Base-by-base conservation (phyloP, 2,888 invertebrate genomes). In the Lypha dubia region DNA sequence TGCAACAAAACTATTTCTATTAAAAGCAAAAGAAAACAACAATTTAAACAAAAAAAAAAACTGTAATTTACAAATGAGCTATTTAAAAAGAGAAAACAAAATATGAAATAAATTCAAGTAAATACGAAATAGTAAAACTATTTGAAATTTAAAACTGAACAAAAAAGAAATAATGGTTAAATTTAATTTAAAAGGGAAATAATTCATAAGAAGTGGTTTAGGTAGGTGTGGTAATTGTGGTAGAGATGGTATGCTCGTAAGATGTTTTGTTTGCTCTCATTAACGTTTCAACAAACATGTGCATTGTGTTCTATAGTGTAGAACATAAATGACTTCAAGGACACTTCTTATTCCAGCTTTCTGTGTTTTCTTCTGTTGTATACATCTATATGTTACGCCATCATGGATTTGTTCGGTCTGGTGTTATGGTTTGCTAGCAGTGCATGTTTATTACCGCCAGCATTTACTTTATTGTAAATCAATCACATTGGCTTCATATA, bases 401-500 rank as follows among this genome's bases (percentile, higher is more conserved):
- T 8, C 13, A 22, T 13, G 24, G 15, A 1, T 53, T 11, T 53
- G n/a, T 53, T 53, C 20, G 49, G 20, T 49, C 9, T 22, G 51
- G 11, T 28, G 13, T 15, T 13, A 15, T 24, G 63, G 1, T 38
- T 71, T 32, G 17, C 3, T 20, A 8, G 24, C 49, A 74, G 38
- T 51, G 22, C 22, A 24, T 56, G 35, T 35, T 56, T 46, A 38
- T 56, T 67, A 67, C 24, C 58, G 46, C 46, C 49, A 46, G 60
- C 51, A 77, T 41, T 51, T 62, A 24, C 17, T 68, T 41, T 68
- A 62, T 17, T 8, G 53, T 56, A 82, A 74, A 83, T 77, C 83
- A 73, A 79, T 79, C 83, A 79, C 51, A 83, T 53, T 83, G 62
- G 28, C 22, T 70, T 63, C 28, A n/a, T 41, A 62, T 63, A 53